Evolutionary conservation across 2,797 vertebrate genomes (phyloP).

Genomic region (Delichon dasypus): DNA sequence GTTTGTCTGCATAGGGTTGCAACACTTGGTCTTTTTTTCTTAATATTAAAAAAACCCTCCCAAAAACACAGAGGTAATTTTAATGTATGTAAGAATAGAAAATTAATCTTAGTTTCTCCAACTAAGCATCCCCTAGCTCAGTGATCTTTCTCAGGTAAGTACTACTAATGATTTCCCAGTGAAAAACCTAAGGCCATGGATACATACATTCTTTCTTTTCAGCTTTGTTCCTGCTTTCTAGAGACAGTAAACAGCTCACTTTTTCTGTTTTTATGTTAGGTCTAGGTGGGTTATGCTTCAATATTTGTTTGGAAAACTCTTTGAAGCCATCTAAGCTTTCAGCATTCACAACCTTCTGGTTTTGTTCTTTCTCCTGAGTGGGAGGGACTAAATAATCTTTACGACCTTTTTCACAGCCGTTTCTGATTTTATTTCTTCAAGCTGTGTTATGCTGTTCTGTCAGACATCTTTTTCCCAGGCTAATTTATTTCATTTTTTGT

Average conservation of each 20-base stretch:
- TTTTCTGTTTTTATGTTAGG: neutral
- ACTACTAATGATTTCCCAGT: neutral
- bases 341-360: neutral
- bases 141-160: neutral
- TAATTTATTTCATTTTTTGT: neutral
- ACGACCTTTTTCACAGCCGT: rapidly evolving
- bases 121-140: neutral
- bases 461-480: neutral
- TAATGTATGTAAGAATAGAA: neutral
- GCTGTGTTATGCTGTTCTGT: neutral
- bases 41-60: neutral
- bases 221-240: neutral
- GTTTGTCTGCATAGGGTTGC: neutral
- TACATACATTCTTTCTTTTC: neutral
- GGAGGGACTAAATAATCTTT: neutral
- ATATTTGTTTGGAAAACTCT: neutral
- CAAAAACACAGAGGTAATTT: neutral
- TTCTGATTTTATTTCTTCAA: neutral
- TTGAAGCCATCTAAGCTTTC: neutral
- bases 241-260: neutral
- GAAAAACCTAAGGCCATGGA: neutral
- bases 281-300: neutral
- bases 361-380: neutral
- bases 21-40: neutral
- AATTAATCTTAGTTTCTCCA: neutral